phyloP scores from a whole-genome alignment of 2,797 vertebrate species.

The Echiichthys vipera region DNA sequence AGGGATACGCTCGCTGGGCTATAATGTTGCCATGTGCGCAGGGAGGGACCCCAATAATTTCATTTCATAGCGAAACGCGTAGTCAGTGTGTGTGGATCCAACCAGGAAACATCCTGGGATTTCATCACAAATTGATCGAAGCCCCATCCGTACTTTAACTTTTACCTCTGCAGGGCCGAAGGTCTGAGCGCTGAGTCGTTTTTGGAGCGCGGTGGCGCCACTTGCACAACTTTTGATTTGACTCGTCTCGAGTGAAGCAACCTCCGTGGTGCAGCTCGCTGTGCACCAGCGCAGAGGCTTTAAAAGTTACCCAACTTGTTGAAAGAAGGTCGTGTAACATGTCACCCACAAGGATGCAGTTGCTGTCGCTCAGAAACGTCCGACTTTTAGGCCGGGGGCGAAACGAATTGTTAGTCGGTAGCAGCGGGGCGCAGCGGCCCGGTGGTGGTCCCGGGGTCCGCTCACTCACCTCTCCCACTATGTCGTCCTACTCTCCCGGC shows the following conservation, averaged over 20 bases:
- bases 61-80: not conserved
- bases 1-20: constrained; percentile 15
- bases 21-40: constrained; percentile 46
- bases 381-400: constrained; percentile 49
- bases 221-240: constrained; percentile 37
- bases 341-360: constrained; percentile 63
- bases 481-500: constrained; percentile 61
- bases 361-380: constrained; percentile 56
- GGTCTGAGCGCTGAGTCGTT: constrained; percentile 53
- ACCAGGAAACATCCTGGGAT: not conserved
- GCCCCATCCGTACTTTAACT: not conserved
- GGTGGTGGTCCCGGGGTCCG: constrained; percentile 30
- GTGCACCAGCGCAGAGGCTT: not conserved
- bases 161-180: constrained; percentile 48
- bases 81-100: not conserved
- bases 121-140: not conserved
- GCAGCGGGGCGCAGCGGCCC: constrained; percentile 24
- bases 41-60: not conserved
- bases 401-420: constrained; percentile 38
- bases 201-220: constrained; percentile 14
- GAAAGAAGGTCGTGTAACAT: constrained; percentile 20
- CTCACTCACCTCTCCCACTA: constrained; percentile 61
- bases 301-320: not conserved
- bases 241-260: not conserved
- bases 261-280: constrained; percentile 5